Base-by-base conservation (phyloP, 2,113 vertebrate genomes). In the Onychostruthus taczanowskii region DNA sequence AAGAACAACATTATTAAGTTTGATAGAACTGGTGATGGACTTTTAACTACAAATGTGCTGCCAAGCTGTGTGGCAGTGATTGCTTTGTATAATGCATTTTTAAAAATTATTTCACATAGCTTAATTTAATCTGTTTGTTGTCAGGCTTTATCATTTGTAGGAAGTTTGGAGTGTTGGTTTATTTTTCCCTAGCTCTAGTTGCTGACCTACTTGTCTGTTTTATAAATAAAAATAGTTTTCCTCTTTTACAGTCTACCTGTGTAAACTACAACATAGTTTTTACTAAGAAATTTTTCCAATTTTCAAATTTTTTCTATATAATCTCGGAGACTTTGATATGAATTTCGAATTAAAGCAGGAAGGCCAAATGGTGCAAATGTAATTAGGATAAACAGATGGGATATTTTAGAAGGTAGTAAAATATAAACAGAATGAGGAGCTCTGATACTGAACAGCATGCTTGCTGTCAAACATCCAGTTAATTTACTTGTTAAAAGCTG, bases 1-100 rank as follows among this genome's bases (percentile, higher is more conserved):
- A 87, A 77, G 66, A 87, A 84, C 89, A 97, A 83, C 91, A 56
- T 97, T 96, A 97, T 98, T 98, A 91, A 84, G 46, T 91, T 94
- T 0, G 2, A 41, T 72, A 58, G 76, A 69, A 64, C 44, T 94
- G 19, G 18, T 95, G 95, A 91, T 87, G 62, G 75, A 35, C 75
- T 97, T 95, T 96, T 90, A 95, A 96, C 84, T 94, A 79, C 66
- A 67, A 76, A 75, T 75, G 39, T 70, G 72, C 78, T 92, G 56
- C 87, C 94, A 91, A 86, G 87, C 66, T 81, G 14, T 72, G 43
- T 79, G 78, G 47, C 67, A 79, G 37, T 94, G 92, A 90, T 89
- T 83, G 52, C 56, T 80, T 50, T 61, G 33, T 69, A 70, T 19
- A 83, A 89, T 88, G 69, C 33, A 41, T 89, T 82, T 94, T 82